Conservation (phyloP, 2,113 vertebrate species). For the Rissa tridactyla region DNA sequence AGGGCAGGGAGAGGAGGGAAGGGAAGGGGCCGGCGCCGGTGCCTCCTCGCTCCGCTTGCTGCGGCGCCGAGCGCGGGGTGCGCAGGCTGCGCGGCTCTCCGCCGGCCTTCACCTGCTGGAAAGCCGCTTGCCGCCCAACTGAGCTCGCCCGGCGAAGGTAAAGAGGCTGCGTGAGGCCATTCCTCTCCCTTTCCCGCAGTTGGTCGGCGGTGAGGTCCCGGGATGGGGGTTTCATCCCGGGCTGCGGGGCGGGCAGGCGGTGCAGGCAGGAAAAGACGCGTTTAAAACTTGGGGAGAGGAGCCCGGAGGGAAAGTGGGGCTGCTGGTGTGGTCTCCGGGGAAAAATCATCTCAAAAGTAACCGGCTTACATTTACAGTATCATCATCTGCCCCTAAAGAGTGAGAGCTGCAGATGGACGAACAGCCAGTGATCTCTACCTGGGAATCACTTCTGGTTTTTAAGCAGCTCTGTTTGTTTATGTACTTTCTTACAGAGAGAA, state of each 20-base stretch:
- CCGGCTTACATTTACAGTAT: background rate
- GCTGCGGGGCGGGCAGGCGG: background rate
- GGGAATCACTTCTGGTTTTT: background rate
- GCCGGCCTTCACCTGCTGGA: background rate
- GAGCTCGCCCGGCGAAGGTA: background rate
- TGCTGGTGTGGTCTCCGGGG: background rate
- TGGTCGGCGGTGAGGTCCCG: background rate
- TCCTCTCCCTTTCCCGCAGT: background rate
- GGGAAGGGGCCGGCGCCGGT: background rate
- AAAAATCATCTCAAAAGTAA: background rate
- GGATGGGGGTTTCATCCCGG: background rate
- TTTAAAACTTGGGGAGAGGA: background rate
- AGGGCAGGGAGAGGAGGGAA: background rate
- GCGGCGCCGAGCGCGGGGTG: background rate
- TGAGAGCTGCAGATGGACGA: background rate
- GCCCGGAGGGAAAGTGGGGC: background rate
- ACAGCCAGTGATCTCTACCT: background rate
- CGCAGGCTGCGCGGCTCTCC: background rate
- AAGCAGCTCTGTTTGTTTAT: background rate
- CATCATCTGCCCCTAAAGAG: background rate
- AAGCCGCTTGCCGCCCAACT: background rate
- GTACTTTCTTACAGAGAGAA: background rate
- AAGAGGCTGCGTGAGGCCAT: background rate
- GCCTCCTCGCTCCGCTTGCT: background rate
- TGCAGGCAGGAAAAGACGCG: background rate